Conservation (phyloP, 2,888 invertebrate genomes). For the Chirona hameri region DNA sequence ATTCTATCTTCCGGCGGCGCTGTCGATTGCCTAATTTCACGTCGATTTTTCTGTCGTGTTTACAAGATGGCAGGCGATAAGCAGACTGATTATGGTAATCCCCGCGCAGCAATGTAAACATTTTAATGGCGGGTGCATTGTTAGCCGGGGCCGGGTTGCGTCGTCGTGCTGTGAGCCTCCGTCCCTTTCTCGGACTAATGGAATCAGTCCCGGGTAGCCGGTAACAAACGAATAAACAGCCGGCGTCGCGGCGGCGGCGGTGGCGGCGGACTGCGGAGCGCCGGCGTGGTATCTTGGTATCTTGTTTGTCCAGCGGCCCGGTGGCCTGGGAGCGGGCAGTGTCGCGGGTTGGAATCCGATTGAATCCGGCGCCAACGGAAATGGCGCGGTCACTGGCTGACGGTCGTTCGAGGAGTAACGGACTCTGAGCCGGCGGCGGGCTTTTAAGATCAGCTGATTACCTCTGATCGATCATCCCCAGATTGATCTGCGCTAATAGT, state of each 20-base stretch:
- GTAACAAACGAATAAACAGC: neutral
- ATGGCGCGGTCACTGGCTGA: too few relatives aligned
- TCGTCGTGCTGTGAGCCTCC: neutral
- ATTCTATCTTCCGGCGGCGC: neutral
- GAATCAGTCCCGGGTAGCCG: neutral
- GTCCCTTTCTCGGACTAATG: neutral
- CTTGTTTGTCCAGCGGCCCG: neutral
- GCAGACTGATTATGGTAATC: conserved; percentile 22
- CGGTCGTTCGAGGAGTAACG: too few relatives aligned
- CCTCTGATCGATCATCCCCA: too few relatives aligned
- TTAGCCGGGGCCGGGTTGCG: neutral
- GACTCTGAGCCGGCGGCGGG: too few relatives aligned
- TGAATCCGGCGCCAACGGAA: too few relatives aligned
- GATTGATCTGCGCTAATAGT: too few relatives aligned
- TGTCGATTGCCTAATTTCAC: conserved; percentile 23
- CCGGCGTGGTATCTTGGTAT: neutral
- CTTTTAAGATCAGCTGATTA: too few relatives aligned
- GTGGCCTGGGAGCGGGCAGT: neutral
- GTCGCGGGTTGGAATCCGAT: neutral
- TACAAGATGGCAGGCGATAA: conserved; percentile 24
- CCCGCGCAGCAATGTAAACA: neutral
- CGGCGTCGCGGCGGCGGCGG: too few relatives aligned
- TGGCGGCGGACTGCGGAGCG: neutral
- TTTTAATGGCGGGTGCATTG: conserved; percentile 8
- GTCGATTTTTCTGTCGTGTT: conserved; percentile 1